phyloP scores from a whole-genome alignment of 2,888 invertebrate species.

The Hoplodrina ambigua region DNA sequence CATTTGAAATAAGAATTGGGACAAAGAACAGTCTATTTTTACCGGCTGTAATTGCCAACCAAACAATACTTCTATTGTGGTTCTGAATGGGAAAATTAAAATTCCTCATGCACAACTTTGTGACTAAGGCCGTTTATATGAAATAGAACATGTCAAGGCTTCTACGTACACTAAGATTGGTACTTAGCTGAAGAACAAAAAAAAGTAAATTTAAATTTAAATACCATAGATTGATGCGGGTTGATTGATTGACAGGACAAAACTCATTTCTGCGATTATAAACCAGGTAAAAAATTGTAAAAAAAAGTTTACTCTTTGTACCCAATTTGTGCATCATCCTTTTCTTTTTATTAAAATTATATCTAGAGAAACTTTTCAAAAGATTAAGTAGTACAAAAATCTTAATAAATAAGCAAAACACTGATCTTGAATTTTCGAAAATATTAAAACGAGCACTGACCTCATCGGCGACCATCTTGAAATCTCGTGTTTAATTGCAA shows the following conservation, averaged over 20 bases:
- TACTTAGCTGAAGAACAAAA: background rate
- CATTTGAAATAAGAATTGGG: constrained; percentile 42
- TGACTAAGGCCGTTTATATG: constrained; percentile 64
- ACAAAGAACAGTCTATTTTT: constrained; percentile 41
- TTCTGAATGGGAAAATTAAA: constrained; percentile 64
- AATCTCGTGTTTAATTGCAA: constrained; percentile 62
- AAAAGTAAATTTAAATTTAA: constrained; percentile 2
- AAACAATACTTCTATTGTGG: constrained; percentile 62
- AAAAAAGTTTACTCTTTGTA: constrained; percentile 7
- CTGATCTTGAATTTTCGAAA: constrained; percentile 20
- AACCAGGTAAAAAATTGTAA: constrained; percentile 7
- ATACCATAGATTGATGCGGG: background rate
- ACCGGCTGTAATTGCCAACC: constrained; percentile 32
- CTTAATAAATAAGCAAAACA: background rate
- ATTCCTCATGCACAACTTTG: constrained; percentile 62
- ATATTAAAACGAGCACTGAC: constrained; percentile 40
- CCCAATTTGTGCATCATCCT: background rate
- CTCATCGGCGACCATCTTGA: constrained; percentile 54
- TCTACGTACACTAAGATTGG: constrained; percentile 29
- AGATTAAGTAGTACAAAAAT: background rate
- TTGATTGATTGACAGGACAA: constrained; percentile 24
- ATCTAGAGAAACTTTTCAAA: background rate
- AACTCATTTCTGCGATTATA: constrained; percentile 10
- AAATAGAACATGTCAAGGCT: constrained; percentile 66
- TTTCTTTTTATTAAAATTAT: background rate